A percentile compares a stretch with the other conserved stretches of the same genome.
These are phyloP conservation scores for Tichodroma muraria DNA, from an alignment of 2,113 vertebrate genomes.

Conservation along the genomic window DNA sequence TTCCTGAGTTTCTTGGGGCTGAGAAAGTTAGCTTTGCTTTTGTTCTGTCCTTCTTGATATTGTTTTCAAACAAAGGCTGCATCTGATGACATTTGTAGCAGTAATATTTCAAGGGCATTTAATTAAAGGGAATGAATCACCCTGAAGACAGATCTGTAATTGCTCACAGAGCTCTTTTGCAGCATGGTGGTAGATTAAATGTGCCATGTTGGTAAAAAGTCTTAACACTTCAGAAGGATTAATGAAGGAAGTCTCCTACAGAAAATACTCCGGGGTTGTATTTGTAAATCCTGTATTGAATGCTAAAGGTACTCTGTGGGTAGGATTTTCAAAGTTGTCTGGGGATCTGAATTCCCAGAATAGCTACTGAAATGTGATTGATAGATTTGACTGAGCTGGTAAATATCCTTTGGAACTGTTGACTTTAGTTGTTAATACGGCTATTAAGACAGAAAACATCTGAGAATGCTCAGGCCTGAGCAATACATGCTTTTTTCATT, in stretches of 20 bases:
- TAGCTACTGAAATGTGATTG: background rate
- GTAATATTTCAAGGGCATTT: constrained; percentile 31
- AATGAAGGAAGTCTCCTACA: background rate
- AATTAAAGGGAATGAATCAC: constrained; percentile 42
- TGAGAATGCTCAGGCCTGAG: background rate
- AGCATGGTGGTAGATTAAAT: background rate
- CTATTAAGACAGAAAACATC: background rate
- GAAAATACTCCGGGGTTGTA: background rate
- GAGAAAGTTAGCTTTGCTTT: constrained; percentile 3
- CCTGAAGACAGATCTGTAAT: background rate
- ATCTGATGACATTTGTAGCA: background rate
- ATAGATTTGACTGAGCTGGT: constrained; percentile 1
- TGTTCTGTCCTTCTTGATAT: background rate
- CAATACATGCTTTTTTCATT: background rate
- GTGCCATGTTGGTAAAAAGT: background rate
- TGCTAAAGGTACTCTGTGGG: background rate
- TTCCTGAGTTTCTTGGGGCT: background rate
- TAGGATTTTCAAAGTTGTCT: background rate
- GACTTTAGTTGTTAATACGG: background rate
- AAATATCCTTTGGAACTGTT: background rate
- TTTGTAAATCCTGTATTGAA: background rate
- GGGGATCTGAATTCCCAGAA: background rate
- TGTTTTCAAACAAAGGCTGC: constrained; percentile 18
- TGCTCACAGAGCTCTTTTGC: background rate
- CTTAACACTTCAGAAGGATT: background rate